Evolutionary conservation across 2,888 invertebrate species (phyloP).

Genomic region (Sphinx pinastri): DNA sequence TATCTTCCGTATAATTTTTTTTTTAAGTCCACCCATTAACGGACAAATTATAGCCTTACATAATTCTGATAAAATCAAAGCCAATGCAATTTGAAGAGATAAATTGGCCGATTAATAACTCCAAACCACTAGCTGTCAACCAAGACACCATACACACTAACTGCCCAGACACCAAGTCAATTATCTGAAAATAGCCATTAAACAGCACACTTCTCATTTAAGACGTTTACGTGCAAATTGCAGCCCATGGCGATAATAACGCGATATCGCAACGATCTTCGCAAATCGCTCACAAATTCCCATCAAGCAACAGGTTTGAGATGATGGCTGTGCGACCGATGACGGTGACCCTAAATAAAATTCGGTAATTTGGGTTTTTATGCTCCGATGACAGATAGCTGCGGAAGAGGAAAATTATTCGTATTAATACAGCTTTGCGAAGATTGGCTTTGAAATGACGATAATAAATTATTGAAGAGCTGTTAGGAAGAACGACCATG

Average conservation of each 20-base stretch:
- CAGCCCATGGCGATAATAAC: conserved; percentile 60
- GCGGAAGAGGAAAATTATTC: background rate
- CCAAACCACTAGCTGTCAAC: conserved; percentile 12
- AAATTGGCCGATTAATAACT: conserved; percentile 1
- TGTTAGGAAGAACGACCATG: too few species aligned
- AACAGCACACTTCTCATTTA: conserved; percentile 43
- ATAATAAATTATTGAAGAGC: too few species aligned
- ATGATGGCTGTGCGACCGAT: background rate
- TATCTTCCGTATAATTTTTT: too few species aligned
- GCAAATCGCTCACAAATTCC: conserved; percentile 26
- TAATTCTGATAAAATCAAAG: background rate
- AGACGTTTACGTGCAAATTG: conserved; percentile 62
- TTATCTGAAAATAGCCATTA: conserved; percentile 17
- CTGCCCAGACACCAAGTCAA: background rate
- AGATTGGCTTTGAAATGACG: too few species aligned
- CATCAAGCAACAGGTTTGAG: conserved; percentile 25
- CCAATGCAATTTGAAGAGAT: background rate
- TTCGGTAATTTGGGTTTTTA: background rate
- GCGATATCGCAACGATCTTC: conserved; percentile 50
- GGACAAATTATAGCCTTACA: background rate
- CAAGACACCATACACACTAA: conserved; percentile 10
- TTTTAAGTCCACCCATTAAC: too few species aligned
- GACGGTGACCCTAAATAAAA: background rate
- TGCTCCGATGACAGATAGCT: background rate
- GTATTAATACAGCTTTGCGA: background rate